Base-by-base conservation (phyloP, 92 coral and sea anemone species). In the Zoanthus sansibaricus region DNA sequence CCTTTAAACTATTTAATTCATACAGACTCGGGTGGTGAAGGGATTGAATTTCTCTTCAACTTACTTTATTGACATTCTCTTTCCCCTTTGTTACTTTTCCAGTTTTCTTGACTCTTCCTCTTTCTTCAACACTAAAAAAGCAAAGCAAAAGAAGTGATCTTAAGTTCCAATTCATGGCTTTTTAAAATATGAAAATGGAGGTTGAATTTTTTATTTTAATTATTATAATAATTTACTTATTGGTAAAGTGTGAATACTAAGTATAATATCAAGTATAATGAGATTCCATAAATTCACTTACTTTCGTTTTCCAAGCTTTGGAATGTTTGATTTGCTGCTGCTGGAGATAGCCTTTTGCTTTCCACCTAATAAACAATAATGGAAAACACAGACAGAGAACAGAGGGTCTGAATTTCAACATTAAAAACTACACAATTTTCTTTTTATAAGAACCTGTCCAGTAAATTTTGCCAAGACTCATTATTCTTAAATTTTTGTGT, bases 51-150 rank as follows among this genome's bases (percentile, higher is more conserved):
- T 49, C 45, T 16, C 16, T 16, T 10, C 16, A 15, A 52, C 82
- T 78, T 79, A 79, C 84, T 45, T 47, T 79, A 56, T 66, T 56
- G 18, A 11, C 84, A 79, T 79, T 79, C 31, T 79, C 84, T 58
- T 79, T 79, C 10, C 84, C 84, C 20, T 62, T 79, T 9, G 44
- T 18, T 5, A 79, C 21, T 79, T 79, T 79, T 33, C 20, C 72
- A 45, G 58, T 79, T 79, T 79, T 79, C 84, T 79, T 79, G 72
- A 79, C 31, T 44, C 44, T 79, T 79, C 54, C 58, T 61, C 5
- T 21, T 25, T 64, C 84, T 17, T 47, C 56, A 17, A 52, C 54
- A 11, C 84, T 79, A 58, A 46, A 59, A n/a, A 64, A 3, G 0
- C 14, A 31, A 62, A 47, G 2, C 4, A 4, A 44, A 9, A 12